phyloP scores from a whole-genome alignment of 2,113 vertebrate genomes.

The Etheostoma cragini region DNA sequence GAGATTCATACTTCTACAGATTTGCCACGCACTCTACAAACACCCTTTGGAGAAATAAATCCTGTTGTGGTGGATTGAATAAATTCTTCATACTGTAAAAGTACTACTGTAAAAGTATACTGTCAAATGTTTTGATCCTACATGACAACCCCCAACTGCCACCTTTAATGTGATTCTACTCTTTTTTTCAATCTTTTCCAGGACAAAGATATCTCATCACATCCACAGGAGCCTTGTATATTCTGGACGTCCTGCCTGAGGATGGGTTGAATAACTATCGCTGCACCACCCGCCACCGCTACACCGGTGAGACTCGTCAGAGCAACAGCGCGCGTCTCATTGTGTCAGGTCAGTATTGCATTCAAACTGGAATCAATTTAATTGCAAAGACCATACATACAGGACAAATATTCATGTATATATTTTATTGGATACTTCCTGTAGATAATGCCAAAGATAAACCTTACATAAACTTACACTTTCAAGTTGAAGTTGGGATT shows the following conservation, averaged over 20 bases:
- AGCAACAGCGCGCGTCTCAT: slow-evolving; percentile 99
- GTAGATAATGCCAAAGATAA: neutral
- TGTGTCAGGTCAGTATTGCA: slow-evolving; percentile 89
- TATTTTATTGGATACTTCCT: neutral
- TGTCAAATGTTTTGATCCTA: slow-evolving; percentile 21
- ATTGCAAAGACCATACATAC: neutral
- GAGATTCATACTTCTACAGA: slow-evolving; percentile 10
- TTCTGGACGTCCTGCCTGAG: slow-evolving; percentile 98
- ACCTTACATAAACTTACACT: neutral
- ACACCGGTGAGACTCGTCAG: slow-evolving; percentile 97
- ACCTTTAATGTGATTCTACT: slow-evolving; percentile 5
- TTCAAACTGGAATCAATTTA: neutral
- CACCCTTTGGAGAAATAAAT: slow-evolving; percentile 37
- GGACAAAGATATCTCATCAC: slow-evolving; percentile 99
- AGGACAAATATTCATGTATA: neutral
- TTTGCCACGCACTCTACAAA: neutral
- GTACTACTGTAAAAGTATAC: neutral
- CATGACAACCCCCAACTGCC: slow-evolving; percentile 12
- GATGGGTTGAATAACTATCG: slow-evolving; percentile 99
- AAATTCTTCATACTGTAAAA: slow-evolving; percentile 24
- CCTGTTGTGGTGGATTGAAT: slow-evolving; percentile 7
- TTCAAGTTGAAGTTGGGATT: slow-evolving; percentile 6
- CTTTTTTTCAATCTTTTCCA: slow-evolving; percentile 61
- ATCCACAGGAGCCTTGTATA: slow-evolving; percentile 99
- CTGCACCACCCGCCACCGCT: slow-evolving; percentile 96